phyloP scores from a whole-genome alignment of 2,888 invertebrate genomes.

The Monoplex corrugatus region DNA sequence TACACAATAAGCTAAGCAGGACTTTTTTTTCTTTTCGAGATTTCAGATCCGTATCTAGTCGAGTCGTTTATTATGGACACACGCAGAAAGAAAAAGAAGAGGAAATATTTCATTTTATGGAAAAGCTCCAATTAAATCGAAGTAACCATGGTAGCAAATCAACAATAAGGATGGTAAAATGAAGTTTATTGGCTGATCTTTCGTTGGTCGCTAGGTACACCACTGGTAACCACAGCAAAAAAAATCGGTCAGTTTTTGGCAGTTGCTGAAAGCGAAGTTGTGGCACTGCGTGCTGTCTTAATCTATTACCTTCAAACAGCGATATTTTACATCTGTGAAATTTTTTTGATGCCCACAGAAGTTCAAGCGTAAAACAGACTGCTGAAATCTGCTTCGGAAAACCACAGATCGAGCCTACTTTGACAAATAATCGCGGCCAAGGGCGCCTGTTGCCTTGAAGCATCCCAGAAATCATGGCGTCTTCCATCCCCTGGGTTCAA shows the following conservation, averaged over 20 bases:
- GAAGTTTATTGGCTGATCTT: neutral
- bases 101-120: neutral
- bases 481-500: too few relatives aligned
- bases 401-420: too few relatives aligned
- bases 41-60: neutral
- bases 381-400: too few relatives aligned
- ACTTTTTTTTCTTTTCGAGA: neutral
- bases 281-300: too few relatives aligned
- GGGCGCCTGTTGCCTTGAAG: too few relatives aligned
- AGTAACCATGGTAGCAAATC: neutral
- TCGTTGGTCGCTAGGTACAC: neutral
- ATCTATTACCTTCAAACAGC: too few relatives aligned
- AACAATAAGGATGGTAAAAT: neutral
- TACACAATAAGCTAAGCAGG: neutral
- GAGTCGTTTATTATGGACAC: neutral
- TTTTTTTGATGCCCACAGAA: too few relatives aligned
- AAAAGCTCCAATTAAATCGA: neutral
- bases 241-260: conserved; percentile 5
- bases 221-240: neutral
- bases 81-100: neutral
- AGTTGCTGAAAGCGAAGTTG: neutral
- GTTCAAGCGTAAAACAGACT: too few relatives aligned
- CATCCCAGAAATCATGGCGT: too few relatives aligned
- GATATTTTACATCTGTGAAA: too few relatives aligned
- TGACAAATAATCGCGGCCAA: too few relatives aligned